Evolutionary conservation across 2,797 vertebrate genomes (phyloP).

Genomic region (Amphiprion clarkii): DNA sequence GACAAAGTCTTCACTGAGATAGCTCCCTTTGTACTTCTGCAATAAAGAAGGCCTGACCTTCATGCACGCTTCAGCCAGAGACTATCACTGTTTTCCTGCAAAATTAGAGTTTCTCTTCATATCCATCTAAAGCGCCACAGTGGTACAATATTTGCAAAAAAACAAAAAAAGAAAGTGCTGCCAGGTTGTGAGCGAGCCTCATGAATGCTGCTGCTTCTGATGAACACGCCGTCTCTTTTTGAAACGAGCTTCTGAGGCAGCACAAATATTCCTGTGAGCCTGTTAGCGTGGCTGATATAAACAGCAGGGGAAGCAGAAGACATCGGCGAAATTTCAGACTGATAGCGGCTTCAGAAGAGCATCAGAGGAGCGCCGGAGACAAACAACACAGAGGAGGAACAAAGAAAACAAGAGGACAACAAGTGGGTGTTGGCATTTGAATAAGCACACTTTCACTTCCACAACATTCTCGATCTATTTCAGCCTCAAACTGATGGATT

Average conservation of each 20-base stretch:
- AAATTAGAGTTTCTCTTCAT: conserved; percentile 8
- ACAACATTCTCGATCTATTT: conserved; percentile 19
- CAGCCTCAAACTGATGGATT: neutral
- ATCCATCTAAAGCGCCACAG: conserved; percentile 14
- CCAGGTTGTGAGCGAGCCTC: conserved; percentile 35
- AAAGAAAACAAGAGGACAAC: conserved; percentile 26
- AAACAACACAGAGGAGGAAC: conserved; percentile 12
- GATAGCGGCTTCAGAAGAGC: conserved; percentile 47
- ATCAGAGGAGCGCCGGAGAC: conserved; percentile 15
- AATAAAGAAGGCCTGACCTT: conserved; percentile 79
- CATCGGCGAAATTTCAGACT: conserved; percentile 46
- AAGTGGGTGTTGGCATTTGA: conserved; percentile 12
- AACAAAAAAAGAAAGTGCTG: neutral
- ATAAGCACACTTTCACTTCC: conserved; percentile 9
- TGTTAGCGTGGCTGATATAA: conserved; percentile 26
- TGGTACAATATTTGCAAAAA: conserved; percentile 8
- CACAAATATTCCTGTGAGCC: conserved; percentile 23
- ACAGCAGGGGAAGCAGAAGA: conserved; percentile 16
- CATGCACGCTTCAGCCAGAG: conserved; percentile 34
- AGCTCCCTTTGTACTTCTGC: conserved; percentile 74
- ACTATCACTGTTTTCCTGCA: conserved; percentile 60
- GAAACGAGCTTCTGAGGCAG: conserved; percentile 41
- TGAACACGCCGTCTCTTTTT: conserved; percentile 27
- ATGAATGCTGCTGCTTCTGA: conserved; percentile 37
- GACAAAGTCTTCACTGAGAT: conserved; percentile 80